A percentile compares a stretch with the other conserved stretches of the same genome.
phyloP scores from a whole-genome alignment of 2,888 invertebrate species.

The Mellilla xanthometata region DNA sequence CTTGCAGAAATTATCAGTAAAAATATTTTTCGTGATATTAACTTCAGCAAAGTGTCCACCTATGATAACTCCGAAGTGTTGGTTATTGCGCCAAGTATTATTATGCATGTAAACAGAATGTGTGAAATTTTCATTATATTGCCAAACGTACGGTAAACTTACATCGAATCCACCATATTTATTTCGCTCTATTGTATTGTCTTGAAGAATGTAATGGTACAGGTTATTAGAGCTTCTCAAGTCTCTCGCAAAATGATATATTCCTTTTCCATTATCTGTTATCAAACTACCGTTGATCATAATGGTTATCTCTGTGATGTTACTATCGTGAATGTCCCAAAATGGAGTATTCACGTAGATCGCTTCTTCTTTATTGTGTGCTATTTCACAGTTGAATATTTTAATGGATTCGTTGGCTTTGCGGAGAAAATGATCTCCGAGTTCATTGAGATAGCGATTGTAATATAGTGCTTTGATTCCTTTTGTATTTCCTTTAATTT shows the following conservation, averaged over 20 bases:
- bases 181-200: slow-evolving; percentile 93
- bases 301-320: slow-evolving; percentile 94
- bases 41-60: slow-evolving; percentile 96
- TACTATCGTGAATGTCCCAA: slow-evolving; percentile 92
- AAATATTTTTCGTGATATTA: slow-evolving; percentile 92
- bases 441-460: slow-evolving; percentile 92
- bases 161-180: slow-evolving; percentile 93
- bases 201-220: slow-evolving; percentile 96
- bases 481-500: slow-evolving; percentile 90
- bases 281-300: slow-evolving; percentile 94
- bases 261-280: slow-evolving; percentile 93
- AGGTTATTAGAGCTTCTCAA: slow-evolving; percentile 97
- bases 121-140: slow-evolving; percentile 96
- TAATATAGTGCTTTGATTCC: slow-evolving; percentile 94
- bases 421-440: slow-evolving; percentile 92
- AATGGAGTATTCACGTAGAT: slow-evolving; percentile 91
- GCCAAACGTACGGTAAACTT: slow-evolving; percentile 96
- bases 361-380: slow-evolving; percentile 91
- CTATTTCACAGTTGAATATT: slow-evolving; percentile 90
- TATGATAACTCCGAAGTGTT: slow-evolving; percentile 91
- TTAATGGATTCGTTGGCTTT: slow-evolving; percentile 94
- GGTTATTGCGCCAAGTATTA: slow-evolving; percentile 93
- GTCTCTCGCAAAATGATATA: slow-evolving; percentile 95
- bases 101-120: slow-evolving; percentile 94
- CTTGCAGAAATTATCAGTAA: slow-evolving; percentile 92